Percentiles rank a stretch among this genome's conserved stretches.
These are phyloP conservation scores for Eustalomyia histrio DNA, from an alignment of 2,888 invertebrate genomes.

Conservation along the genomic window DNA sequence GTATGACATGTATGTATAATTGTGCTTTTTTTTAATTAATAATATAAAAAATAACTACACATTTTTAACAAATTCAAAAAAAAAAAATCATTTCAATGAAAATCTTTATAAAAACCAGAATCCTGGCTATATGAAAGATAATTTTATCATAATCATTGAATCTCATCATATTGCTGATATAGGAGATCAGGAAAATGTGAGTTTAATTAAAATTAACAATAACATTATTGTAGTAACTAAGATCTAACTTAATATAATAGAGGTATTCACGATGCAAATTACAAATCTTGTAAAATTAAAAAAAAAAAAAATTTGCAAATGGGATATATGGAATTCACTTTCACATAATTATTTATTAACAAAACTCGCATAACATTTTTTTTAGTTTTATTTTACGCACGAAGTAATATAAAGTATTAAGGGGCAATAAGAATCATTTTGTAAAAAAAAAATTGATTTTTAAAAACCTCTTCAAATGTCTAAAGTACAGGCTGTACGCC, in stretches of 20 bases:
- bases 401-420: too few species aligned
- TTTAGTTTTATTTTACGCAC: too few species aligned
- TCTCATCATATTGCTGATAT: conserved; percentile 94
- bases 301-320: too few species aligned
- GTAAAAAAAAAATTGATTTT: too few species aligned
- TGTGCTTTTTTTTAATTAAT: neutral
- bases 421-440: too few species aligned
- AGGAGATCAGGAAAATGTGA: conserved; percentile 93
- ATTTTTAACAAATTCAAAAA: neutral
- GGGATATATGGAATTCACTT: too few species aligned
- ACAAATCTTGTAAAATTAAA: neutral
- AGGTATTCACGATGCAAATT: neutral
- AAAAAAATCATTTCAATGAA: neutral
- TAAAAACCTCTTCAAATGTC: too few species aligned
- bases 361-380: too few species aligned
- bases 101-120: conserved; percentile 81
- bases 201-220: conserved; percentile 77
- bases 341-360: too few species aligned
- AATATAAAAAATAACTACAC: conserved; percentile 2
- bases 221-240: conserved; percentile 20
- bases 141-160: conserved; percentile 95
- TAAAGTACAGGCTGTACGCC: too few species aligned
- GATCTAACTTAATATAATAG: neutral
- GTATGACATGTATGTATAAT: neutral
- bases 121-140: conserved; percentile 97